Evolutionary conservation across 2,113 vertebrate genomes (phyloP).

Genomic region (Tupaia tana): DNA sequence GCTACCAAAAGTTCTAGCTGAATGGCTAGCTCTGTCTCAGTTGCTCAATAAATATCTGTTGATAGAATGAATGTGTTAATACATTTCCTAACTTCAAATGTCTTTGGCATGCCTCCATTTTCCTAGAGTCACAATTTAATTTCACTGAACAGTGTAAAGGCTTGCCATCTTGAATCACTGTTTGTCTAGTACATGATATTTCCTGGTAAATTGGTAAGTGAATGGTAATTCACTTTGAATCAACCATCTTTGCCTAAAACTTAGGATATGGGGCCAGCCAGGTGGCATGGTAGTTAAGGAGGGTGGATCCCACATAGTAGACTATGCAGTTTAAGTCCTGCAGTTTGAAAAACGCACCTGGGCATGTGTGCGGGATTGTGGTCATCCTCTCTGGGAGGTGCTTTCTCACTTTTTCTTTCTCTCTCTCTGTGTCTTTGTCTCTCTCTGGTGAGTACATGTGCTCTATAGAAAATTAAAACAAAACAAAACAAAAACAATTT

Average conservation of each 20-base stretch:
- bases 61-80: not conserved
- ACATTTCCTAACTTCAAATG: not conserved
- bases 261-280: not conserved
- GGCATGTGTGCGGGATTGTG: too few species aligned
- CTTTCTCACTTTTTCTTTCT: too few species aligned
- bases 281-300: too few species aligned
- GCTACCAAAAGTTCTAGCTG: not conserved
- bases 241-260: conserved; percentile 21
- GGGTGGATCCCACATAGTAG: too few species aligned
- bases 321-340: too few species aligned
- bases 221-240: conserved; percentile 16
- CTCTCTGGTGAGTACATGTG: too few species aligned
- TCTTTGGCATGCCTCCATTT: not conserved
- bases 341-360: too few species aligned
- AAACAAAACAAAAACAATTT: too few species aligned
- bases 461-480: too few species aligned
- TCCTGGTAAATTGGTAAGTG: not conserved
- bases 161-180: not conserved
- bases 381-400: too few species aligned
- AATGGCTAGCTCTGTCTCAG: not conserved
- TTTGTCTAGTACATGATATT: not conserved
- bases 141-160: not conserved
- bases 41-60: not conserved
- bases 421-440: too few species aligned
- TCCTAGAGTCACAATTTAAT: not conserved